Base-by-base conservation (phyloP, 2,888 invertebrate species). In the Drosophila paucipuncta region DNA sequence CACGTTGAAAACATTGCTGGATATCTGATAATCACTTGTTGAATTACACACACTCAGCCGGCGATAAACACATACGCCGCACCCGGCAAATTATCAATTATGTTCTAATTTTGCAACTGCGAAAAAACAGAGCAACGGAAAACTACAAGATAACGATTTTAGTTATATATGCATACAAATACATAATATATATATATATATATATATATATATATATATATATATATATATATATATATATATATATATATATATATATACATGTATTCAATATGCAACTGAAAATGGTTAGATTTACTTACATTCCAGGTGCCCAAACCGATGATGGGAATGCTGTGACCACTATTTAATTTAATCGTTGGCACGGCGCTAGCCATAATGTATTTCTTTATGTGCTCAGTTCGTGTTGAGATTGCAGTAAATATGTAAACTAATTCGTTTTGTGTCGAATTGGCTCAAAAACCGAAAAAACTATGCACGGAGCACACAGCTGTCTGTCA, bases 231-330 rank as follows among this genome's bases (percentile, higher is more conserved):
- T 9, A 33, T 9, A 9, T 9, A 31, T 7, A 50, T 52, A 11
- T n/a, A 13, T 13, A 53, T 31, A 22, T 22, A n/a, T 52, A 22
- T 33, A 53, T 52, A 22, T n/a, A n/a, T 0, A 13, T 41, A 10
- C 0, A 30, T 6, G 28, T 10, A 10, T 30, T 58, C 2, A 16
- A 5, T 9, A 41, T n/a, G 30, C 10, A 41, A 41, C 41, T 22
- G 10, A 22, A 22, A 41, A 22, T 41, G 10, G 22, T 33, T 4
- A 31, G 0, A 30, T 64, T 13, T 62, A 94, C 94, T 93, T 94
- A 96, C 96, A 94, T 95, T 95, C 96, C 96, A 97, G 3, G 97
- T 97, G 22, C 97, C 97, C 25, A 97, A 93, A 2, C 96, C 97
- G 2, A 97, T 90, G 7, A 95, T 94, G 0, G 97, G 97, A 73